Conservation (phyloP, 1,140 invertebrate species). For the Bactericera cockerelli region DNA sequence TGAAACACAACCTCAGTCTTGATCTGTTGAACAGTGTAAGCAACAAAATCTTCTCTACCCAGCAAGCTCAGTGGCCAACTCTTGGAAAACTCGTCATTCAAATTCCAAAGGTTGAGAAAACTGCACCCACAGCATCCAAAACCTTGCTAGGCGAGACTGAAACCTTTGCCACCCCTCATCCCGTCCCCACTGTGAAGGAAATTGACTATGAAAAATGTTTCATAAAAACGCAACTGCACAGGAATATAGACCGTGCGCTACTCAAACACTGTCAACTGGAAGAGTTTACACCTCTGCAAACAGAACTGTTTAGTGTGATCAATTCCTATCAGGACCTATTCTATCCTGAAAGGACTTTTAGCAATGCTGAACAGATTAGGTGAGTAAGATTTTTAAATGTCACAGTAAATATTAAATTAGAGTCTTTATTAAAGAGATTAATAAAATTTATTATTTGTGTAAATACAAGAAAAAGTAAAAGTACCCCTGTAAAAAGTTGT, state of each 20-base stretch:
- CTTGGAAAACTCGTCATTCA: conserved; percentile 15
- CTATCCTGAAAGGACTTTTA: conserved; percentile 51
- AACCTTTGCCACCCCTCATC: conserved; percentile 12
- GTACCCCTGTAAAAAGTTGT: too few relatives aligned
- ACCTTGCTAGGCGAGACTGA: conserved; percentile 11
- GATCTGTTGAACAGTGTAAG: conserved; percentile 3
- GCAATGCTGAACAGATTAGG: conserved; percentile 61
- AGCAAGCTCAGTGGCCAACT: conserved; percentile 14
- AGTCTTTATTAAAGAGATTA: too few relatives aligned
- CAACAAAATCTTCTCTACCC: background rate
- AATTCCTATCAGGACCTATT: conserved; percentile 80
- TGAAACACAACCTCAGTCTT: conserved; percentile 12
- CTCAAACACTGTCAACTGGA: conserved; percentile 33
- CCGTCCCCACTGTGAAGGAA: conserved; percentile 16
- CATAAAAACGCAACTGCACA: conserved; percentile 46
- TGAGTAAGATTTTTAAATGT: too few relatives aligned
- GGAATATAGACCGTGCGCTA: conserved; percentile 41
- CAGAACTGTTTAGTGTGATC: conserved; percentile 63
- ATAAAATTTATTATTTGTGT: too few relatives aligned
- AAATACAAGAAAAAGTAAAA: too few relatives aligned
- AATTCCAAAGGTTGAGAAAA: conserved; percentile 5
- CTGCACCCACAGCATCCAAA: background rate
- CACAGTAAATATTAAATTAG: too few relatives aligned
- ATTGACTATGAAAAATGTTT: conserved; percentile 37
- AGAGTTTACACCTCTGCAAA: conserved; percentile 52